Percentiles rank a stretch among this genome's conserved stretches.
These are phyloP conservation scores for Eubucco bourcierii DNA, from an alignment of 2,113 vertebrate genomes.

Conservation along the genomic window DNA sequence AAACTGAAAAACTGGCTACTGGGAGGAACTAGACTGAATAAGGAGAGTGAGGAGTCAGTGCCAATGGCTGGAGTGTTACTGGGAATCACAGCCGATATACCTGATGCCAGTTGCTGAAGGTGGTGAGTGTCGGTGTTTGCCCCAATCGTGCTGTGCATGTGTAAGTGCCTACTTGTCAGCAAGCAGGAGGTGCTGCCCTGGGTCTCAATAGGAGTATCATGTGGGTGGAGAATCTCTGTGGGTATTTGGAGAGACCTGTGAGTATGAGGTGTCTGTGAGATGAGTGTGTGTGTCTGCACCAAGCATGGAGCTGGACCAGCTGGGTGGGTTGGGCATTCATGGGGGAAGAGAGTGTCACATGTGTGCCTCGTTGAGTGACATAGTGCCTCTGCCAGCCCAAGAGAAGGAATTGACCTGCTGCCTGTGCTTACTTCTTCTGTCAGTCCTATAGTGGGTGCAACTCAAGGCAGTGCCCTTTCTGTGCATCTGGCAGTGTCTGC, in stretches of 20 bases:
- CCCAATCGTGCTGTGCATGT: neutral
- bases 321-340: rapidly evolving
- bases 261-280: neutral
- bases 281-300: rapidly evolving
- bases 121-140: neutral
- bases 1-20: neutral
- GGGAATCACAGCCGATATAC: rapidly evolving
- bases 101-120: neutral
- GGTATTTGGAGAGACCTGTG: neutral
- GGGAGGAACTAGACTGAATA: neutral
- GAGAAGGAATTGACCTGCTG: neutral
- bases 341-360: rapidly evolving
- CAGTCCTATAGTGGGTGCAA: neutral
- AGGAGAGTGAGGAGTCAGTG: neutral
- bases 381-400: neutral
- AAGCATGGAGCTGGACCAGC: neutral
- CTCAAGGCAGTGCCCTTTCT: neutral
- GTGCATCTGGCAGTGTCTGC: rapidly evolving
- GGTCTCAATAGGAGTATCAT: neutral
- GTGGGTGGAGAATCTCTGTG: neutral
- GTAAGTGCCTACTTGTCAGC: rapidly evolving
- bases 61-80: rapidly evolving
- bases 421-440: neutral
- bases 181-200: neutral
- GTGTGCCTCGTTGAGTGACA: neutral